Conservation (phyloP, 2,797 vertebrate genomes). For the Gallinago solitaria region DNA sequence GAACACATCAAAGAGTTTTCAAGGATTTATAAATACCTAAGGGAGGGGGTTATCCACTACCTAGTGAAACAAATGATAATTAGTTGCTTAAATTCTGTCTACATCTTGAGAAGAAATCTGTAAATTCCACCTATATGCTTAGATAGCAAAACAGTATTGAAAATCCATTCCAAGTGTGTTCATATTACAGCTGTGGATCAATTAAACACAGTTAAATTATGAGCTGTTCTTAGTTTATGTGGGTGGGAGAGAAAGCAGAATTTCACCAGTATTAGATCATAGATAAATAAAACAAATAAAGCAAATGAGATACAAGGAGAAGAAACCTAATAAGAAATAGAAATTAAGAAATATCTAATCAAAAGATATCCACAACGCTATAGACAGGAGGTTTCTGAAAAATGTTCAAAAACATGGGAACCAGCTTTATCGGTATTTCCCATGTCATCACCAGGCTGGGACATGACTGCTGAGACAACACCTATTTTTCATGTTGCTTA, state of each 20-base stretch:
- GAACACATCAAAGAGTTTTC: neutral
- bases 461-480: neutral
- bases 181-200: neutral
- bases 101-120: neutral
- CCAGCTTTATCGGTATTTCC: neutral
- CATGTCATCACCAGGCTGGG: neutral
- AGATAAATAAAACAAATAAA: neutral
- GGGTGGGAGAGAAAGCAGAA: neutral
- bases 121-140: neutral
- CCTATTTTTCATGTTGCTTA: neutral
- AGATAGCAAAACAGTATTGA: neutral
- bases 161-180: neutral
- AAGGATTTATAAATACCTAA: neutral
- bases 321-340: neutral
- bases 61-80: neutral
- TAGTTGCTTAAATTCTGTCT: neutral
- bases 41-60: neutral
- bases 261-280: neutral
- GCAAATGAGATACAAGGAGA: neutral
- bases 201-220: neutral
- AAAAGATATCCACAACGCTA: neutral
- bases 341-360: neutral
- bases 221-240: neutral
- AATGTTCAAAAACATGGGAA: neutral
- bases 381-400: neutral